Conservation (phyloP, 2,888 invertebrate genomes). For the Drosophila kanekoi region DNA sequence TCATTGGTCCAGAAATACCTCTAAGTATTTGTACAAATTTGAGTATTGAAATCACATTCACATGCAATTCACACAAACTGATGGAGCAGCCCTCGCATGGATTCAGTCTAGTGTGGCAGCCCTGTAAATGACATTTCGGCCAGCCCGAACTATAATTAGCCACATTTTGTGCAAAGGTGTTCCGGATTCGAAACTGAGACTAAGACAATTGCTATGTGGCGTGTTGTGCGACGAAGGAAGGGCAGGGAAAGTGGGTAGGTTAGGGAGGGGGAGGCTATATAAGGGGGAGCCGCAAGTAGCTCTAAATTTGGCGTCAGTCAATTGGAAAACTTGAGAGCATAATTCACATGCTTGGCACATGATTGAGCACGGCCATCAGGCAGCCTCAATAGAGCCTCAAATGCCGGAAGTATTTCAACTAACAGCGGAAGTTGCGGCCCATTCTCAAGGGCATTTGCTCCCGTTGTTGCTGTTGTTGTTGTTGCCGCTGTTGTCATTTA, state of each 20-base stretch:
- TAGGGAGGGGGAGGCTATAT: background rate
- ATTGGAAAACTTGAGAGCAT: conserved; percentile 64
- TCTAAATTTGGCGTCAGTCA: conserved; percentile 63
- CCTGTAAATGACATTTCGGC: conserved; percentile 67
- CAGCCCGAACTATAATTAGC: conserved; percentile 67
- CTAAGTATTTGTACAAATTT: no score
- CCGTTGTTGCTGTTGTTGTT: conserved; percentile 2
- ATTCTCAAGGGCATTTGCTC: conserved; percentile 68
- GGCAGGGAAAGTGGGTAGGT: background rate
- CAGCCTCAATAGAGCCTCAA: conserved; percentile 12
- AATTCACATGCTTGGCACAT: conserved; percentile 64
- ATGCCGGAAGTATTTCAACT: conserved; percentile 69
- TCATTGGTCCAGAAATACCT: no score
- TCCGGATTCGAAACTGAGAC: conserved; percentile 17
- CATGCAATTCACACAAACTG: background rate
- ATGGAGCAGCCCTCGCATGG: conserved; percentile 38
- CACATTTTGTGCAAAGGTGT: conserved; percentile 48
- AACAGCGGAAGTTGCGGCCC: conserved; percentile 65
- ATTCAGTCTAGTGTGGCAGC: conserved; percentile 28
- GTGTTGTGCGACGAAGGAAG: background rate
- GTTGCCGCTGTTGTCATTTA: conserved; percentile 23
- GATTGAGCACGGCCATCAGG: conserved; percentile 36
- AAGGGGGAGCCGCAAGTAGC: background rate
- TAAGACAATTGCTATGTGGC: conserved; percentile 14
- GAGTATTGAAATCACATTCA: no score